A percentile compares a stretch with the other conserved stretches of the same genome.
These are phyloP conservation scores for Leptestheria dahalacensis DNA, from an alignment of 1,140 invertebrate species.

Conservation along the genomic window DNA sequence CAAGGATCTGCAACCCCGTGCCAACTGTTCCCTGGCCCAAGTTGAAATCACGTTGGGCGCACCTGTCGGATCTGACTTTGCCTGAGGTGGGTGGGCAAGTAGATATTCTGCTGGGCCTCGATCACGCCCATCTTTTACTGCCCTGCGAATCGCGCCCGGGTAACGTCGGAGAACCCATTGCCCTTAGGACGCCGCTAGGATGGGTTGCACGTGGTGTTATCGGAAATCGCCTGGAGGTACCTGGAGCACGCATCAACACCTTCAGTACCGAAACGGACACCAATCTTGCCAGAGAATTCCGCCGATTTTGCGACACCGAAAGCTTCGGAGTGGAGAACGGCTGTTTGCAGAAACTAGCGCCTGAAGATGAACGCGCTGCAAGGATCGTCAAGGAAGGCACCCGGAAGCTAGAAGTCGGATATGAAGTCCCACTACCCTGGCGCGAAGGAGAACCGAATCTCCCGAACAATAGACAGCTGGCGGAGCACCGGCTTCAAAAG, in stretches of 20 bases:
- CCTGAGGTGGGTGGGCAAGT: background rate
- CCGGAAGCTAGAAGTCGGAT: conserved; percentile 1
- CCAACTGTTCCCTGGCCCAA: background rate
- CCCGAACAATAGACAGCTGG: no score
- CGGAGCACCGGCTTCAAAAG: no score
- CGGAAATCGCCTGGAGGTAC: background rate
- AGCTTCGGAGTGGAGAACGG: no score
- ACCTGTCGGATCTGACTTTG: background rate
- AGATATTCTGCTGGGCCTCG: conserved; percentile 1
- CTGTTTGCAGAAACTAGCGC: no score
- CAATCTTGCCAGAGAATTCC: background rate
- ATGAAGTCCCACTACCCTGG: background rate
- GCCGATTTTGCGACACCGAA: background rate
- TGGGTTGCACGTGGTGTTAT: no score
- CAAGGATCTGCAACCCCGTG: background rate
- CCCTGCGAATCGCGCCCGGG: background rate
- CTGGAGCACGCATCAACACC: background rate
- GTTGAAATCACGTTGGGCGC: background rate
- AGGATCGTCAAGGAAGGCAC: conserved; percentile 3
- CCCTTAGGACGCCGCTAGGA: background rate
- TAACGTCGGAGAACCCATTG: conserved; percentile 1
- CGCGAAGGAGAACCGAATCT: no score
- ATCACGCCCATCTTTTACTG: conserved; percentile 1
- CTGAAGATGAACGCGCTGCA: no score
- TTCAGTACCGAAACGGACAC: background rate